phyloP scores from a whole-genome alignment of 2,888 invertebrate species.

The Polydrusus tereticollis region DNA sequence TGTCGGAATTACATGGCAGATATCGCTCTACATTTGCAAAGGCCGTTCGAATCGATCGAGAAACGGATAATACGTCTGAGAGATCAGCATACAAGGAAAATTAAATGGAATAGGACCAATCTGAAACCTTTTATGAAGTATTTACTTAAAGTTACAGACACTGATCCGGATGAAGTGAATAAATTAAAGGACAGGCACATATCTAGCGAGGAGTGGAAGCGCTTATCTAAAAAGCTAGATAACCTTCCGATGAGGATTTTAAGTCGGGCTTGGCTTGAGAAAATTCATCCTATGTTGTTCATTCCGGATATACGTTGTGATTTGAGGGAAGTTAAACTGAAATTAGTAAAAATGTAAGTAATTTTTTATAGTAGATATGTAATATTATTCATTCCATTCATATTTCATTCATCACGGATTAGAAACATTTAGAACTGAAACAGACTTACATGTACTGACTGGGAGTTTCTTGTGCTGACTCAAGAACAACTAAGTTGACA shows the following conservation, averaged over 20 bases:
- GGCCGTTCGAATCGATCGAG: conserved; percentile 41
- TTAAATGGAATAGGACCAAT: conserved; percentile 47
- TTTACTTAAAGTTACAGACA: conserved; percentile 48
- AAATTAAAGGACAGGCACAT: conserved; percentile 50
- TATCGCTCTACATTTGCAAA: conserved; percentile 50
- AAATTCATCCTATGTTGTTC: conserved; percentile 54
- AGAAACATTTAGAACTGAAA: too few species aligned
- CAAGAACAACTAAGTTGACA: too few species aligned
- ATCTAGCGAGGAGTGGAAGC: conserved; percentile 48
- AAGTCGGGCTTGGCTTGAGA: conserved; percentile 49
- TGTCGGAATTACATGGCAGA: conserved; percentile 40
- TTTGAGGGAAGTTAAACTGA: conserved; percentile 33
- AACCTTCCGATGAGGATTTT: conserved; percentile 48
- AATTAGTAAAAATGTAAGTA: conserved; percentile 52
- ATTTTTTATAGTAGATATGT: conserved; percentile 7
- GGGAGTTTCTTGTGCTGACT: too few species aligned
- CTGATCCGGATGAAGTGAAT: conserved; percentile 37
- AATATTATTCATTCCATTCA: conserved; percentile 10
- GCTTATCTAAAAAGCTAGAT: conserved; percentile 51
- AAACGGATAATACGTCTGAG: conserved; percentile 33
- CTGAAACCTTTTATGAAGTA: conserved; percentile 48
- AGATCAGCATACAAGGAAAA: conserved; percentile 10
- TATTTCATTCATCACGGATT: neutral
- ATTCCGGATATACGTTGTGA: conserved; percentile 31
- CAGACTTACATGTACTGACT: too few species aligned